Percentiles rank a stretch among this genome's conserved stretches.
These are phyloP conservation scores for Nymphicus hollandicus DNA, from an alignment of 2,113 vertebrate genomes.

Conservation along the genomic window DNA sequence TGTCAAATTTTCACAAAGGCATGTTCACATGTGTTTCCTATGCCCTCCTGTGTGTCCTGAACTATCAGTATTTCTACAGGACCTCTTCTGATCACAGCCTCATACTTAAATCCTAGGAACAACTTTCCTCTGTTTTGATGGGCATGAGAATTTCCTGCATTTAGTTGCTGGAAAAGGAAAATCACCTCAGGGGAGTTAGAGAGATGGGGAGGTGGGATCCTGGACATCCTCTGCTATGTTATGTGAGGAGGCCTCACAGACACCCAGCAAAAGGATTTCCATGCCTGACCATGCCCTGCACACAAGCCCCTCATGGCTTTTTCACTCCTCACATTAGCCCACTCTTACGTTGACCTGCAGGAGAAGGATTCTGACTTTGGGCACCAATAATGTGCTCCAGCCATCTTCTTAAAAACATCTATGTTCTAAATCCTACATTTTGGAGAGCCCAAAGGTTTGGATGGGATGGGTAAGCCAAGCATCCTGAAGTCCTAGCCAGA, in stretches of 20 bases:
- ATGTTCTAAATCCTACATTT: not conserved
- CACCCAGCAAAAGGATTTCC: not conserved
- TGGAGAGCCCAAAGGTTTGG: not conserved
- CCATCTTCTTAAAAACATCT: not conserved
- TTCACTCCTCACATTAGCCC: not conserved
- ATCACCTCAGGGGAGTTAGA: not conserved
- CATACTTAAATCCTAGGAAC: not conserved
- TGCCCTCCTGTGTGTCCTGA: not conserved
- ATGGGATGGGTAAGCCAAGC: not conserved
- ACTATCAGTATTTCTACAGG: not conserved
- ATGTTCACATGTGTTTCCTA: not conserved
- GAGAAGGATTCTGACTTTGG: not conserved
- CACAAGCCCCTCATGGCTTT: not conserved
- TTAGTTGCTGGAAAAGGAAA: not conserved
- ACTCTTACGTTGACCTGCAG: not conserved
- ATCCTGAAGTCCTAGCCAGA: not conserved
- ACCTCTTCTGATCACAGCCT: not conserved
- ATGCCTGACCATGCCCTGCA: not conserved
- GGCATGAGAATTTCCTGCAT: not conserved
- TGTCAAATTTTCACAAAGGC: not conserved
- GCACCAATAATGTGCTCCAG: not conserved
- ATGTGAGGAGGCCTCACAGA: accelerated
- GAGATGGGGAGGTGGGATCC: not conserved
- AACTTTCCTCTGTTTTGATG: not conserved
- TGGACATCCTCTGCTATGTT: not conserved